A percentile compares a stretch with the other conserved stretches of the same genome.
Conservation (phyloP, 1,140 invertebrate genomes). For the Drosophila trapezifrons region DNA sequence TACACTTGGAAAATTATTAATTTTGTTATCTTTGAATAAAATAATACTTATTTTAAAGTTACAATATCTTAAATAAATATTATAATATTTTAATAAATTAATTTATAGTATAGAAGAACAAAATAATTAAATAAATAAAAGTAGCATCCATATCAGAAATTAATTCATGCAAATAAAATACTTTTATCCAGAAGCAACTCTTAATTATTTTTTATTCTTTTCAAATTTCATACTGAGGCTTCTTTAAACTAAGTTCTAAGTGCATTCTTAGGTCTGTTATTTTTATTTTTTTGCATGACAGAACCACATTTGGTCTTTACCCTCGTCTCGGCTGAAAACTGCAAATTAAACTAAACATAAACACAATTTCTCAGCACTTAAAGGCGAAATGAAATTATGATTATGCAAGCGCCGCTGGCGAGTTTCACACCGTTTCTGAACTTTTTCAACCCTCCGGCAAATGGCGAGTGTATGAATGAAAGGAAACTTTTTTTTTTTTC, state of each 20-base stretch:
- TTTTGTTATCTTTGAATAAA: background rate
- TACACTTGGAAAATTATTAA: slow-evolving; percentile 1
- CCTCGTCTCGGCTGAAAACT: slow-evolving; percentile 69
- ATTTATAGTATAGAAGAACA: background rate
- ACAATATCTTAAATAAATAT: background rate
- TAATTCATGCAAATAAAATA: background rate
- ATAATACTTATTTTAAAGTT: background rate
- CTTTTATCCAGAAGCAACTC: background rate
- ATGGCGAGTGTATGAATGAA: slow-evolving; percentile 27
- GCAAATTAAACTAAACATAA: slow-evolving; percentile 78
- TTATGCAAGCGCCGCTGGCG: slow-evolving; percentile 66
- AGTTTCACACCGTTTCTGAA: slow-evolving; percentile 62
- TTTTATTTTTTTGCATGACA: slow-evolving; percentile 51
- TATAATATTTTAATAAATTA: background rate
- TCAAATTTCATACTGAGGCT: too few relatives aligned
- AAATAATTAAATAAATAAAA: background rate
- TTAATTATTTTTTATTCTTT: too few relatives aligned
- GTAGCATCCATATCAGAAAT: background rate
- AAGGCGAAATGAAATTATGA: slow-evolving; percentile 71
- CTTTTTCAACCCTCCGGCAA: slow-evolving; percentile 48
- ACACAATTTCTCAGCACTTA: slow-evolving; percentile 80
- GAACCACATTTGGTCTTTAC: slow-evolving; percentile 48
- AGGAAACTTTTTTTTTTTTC: slow-evolving; percentile 25
- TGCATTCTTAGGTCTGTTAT: too few relatives aligned
- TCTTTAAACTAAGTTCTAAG: too few relatives aligned